Conservation (phyloP, 2,113 vertebrate genomes). For the Podilymbus podiceps region DNA sequence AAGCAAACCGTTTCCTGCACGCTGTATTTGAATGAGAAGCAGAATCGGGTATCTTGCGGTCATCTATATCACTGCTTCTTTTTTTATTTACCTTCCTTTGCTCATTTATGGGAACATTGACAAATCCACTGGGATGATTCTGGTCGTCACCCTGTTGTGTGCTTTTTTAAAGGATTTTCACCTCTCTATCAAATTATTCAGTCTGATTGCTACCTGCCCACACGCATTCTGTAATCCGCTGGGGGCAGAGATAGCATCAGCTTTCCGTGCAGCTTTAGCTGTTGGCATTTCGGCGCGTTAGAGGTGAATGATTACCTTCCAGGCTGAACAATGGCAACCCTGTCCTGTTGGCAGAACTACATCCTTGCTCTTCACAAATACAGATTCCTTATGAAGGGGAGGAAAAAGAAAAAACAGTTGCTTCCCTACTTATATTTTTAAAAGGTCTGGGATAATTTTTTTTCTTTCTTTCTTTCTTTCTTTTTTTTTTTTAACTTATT, state of each 20-base stretch:
- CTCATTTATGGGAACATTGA: neutral
- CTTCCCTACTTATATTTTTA: neutral
- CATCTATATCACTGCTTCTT: neutral
- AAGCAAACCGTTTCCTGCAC: neutral
- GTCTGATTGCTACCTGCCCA: neutral
- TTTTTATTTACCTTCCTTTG: neutral
- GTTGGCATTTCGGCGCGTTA: neutral
- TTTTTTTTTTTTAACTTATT: neutral
- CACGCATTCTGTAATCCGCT: neutral
- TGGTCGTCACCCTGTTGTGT: too few relatives aligned
- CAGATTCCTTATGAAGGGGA: neutral
- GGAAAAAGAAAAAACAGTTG: neutral
- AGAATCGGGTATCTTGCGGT: neutral
- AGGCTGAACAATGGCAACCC: neutral
- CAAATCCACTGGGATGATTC: neutral
- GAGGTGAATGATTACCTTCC: neutral
- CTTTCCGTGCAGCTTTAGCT: neutral
- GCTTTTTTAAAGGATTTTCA: neutral
- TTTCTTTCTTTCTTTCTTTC: fast-evolving
- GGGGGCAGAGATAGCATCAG: neutral
- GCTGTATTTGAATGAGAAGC: neutral
- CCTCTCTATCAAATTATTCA: neutral
- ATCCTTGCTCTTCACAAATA: neutral
- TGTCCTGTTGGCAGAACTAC: neutral
- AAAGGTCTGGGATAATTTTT: neutral